These are phyloP conservation scores for Acanthacorydalis orientalis DNA, from an alignment of 2,888 invertebrate species.

Conservation along the genomic window DNA sequence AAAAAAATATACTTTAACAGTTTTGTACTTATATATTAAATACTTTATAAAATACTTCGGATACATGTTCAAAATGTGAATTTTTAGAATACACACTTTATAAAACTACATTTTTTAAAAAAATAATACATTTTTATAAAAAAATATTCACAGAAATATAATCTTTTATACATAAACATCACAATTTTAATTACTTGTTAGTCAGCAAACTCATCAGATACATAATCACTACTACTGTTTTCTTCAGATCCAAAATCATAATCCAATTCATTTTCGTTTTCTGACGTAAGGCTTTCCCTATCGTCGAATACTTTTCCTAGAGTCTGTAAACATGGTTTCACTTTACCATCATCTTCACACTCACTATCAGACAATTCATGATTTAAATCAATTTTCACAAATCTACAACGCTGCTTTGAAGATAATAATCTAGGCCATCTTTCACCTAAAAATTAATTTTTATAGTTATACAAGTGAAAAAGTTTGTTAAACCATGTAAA, in stretches of 20 bases:
- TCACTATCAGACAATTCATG: background rate
- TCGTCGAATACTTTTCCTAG: background rate
- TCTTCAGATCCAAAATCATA: background rate
- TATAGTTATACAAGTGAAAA: no score
- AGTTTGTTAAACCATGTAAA: no score
- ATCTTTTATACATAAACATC: no score
- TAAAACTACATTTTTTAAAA: no score
- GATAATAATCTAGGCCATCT: conserved; percentile 2
- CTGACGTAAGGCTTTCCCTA: background rate
- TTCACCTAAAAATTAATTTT: background rate
- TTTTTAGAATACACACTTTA: no score
- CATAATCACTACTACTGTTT: background rate
- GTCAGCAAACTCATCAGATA: background rate
- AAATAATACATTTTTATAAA: no score
- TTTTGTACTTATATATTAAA: no score
- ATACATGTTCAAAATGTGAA: no score
- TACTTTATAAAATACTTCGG: no score
- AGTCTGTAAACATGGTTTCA: background rate
- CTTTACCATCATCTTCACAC: background rate
- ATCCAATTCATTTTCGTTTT: background rate
- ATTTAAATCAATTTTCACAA: conserved; percentile 1
- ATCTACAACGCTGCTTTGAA: background rate
- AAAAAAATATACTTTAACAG: no score
- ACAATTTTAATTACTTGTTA: background rate
- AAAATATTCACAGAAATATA: background rate